A percentile compares a stretch with the other conserved stretches of the same genome.
These are phyloP conservation scores for Disparrhopalites patrizii DNA, from an alignment of 2,888 invertebrate species.

Conservation along the genomic window DNA sequence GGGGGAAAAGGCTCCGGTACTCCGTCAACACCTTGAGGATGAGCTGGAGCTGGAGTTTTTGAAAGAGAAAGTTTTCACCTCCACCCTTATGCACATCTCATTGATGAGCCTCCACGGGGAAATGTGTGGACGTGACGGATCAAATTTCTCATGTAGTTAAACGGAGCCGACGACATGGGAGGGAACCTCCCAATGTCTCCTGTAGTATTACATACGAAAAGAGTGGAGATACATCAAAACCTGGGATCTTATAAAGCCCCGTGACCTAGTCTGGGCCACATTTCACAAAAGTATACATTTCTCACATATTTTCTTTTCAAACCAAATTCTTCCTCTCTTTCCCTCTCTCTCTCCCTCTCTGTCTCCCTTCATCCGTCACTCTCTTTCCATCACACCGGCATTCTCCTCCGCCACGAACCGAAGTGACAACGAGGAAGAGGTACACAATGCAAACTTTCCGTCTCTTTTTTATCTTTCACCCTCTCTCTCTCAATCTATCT, in stretches of 20 bases:
- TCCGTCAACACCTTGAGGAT: background rate
- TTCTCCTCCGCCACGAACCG: background rate
- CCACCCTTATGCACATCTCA: background rate
- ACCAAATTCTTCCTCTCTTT: too few relatives aligned
- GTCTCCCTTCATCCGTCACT: background rate
- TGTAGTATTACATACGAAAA: too few relatives aligned
- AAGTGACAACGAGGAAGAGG: too few relatives aligned
- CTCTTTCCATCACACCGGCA: background rate
- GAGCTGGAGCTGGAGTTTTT: background rate
- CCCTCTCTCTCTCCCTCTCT: background rate
- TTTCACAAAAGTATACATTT: too few relatives aligned
- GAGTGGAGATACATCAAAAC: too few relatives aligned
- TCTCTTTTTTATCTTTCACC: background rate
- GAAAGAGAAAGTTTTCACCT: too few relatives aligned
- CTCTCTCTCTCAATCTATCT: too few relatives aligned
- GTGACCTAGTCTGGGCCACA: too few relatives aligned
- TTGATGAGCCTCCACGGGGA: background rate
- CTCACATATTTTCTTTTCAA: too few relatives aligned
- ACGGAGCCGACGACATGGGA: too few relatives aligned
- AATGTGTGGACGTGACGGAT: conserved; percentile 19
- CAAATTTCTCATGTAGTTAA: conserved; percentile 12
- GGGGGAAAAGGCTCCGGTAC: background rate
- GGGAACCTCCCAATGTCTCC: background rate
- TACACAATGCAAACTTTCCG: too few relatives aligned
- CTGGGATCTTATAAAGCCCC: too few relatives aligned